phyloP scores from a whole-genome alignment of 2,797 vertebrate species.

The Girardinus metallicus region DNA sequence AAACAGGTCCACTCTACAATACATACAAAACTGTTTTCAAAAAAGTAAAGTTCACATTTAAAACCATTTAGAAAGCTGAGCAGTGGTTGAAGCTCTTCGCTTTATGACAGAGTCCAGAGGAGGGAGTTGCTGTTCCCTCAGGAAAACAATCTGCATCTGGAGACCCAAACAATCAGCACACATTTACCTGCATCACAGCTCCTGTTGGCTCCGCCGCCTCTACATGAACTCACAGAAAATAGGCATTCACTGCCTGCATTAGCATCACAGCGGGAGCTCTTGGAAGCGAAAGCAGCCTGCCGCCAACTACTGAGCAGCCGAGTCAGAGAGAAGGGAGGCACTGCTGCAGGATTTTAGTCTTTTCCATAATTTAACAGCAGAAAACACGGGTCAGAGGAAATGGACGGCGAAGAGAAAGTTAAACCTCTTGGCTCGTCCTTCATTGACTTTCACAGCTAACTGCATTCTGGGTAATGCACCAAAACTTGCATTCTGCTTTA shows the following conservation, averaged over 20 bases:
- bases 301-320: neutral
- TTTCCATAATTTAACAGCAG: constrained; percentile 38
- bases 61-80: neutral
- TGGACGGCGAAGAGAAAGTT: neutral
- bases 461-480: neutral
- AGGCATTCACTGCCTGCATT: constrained; percentile 18
- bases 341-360: constrained; percentile 19
- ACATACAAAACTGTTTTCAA: neutral
- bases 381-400: constrained; percentile 18
- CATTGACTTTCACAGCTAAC: neutral
- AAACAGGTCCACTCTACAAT: no score
- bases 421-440: neutral
- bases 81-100: neutral
- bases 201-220: neutral
- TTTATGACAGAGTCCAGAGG: neutral
- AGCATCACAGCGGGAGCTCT: constrained; percentile 37
- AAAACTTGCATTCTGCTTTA: neutral
- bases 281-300: constrained; percentile 9
- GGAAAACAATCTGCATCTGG: neutral
- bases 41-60: neutral
- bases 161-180: neutral
- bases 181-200: neutral
- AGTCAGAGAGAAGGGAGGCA: neutral
- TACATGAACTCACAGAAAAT: constrained; percentile 1
- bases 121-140: neutral